Conservation (phyloP, 2,113 vertebrate species). For the Triplophysa siluroides region DNA sequence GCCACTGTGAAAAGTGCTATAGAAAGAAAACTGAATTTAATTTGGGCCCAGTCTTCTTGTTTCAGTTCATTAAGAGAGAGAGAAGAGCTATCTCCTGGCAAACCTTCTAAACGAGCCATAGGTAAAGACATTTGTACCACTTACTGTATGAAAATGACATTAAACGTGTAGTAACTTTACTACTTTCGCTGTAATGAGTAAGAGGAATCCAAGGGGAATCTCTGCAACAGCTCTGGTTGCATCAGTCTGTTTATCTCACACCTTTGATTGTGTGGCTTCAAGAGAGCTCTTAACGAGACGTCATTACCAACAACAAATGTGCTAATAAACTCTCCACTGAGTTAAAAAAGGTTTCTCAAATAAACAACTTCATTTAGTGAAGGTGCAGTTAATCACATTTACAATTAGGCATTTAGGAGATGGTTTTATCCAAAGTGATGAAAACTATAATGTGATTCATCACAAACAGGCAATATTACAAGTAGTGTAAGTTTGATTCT, state of each 20-base stretch:
- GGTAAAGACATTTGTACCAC: background rate
- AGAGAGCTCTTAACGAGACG: constrained; percentile 1
- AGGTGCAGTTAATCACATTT: no score
- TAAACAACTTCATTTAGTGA: background rate
- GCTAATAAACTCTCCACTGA: constrained; percentile 7
- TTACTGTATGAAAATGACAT: background rate
- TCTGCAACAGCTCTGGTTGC: background rate
- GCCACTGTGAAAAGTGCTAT: no score
- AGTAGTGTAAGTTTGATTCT: no score
- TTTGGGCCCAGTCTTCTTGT: no score
- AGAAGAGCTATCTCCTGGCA: no score
- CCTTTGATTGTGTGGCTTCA: background rate
- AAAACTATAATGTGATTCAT: no score
- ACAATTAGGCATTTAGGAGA: no score
- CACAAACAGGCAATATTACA: no score
- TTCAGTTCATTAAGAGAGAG: no score
- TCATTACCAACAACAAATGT: background rate
- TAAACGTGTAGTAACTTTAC: background rate
- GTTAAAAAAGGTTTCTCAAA: background rate
- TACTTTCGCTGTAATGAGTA: background rate
- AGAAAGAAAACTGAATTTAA: no score
- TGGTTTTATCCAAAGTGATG: no score
- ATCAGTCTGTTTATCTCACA: constrained; percentile 20
- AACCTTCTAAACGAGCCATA: no score
- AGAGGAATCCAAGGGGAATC: background rate